Conservation (phyloP, 2,797 vertebrate species). For the Pangasius krempfi region DNA sequence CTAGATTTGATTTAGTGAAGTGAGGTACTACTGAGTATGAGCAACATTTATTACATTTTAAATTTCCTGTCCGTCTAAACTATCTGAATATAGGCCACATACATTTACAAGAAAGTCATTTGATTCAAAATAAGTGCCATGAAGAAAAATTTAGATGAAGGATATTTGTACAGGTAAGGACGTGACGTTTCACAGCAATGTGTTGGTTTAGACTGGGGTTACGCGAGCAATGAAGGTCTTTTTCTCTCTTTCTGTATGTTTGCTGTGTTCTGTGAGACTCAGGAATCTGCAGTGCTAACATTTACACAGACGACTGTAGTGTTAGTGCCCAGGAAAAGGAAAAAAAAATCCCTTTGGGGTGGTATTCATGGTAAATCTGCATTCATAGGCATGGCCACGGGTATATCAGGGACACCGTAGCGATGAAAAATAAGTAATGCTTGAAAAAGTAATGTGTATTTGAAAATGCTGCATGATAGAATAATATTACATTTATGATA, state of each 20-base stretch:
- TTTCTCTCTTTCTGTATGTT: slow-evolving; percentile 3
- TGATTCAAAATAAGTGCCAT: neutral
- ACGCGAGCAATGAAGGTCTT: neutral
- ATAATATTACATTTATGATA: neutral
- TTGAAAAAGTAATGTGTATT: neutral
- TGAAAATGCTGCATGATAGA: neutral
- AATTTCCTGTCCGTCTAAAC: neutral
- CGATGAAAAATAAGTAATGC: neutral
- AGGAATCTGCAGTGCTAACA: slow-evolving; percentile 63
- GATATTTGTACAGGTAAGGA: neutral
- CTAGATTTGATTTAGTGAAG: neutral
- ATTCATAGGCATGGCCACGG: neutral
- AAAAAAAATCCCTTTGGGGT: neutral
- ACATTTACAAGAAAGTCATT: neutral
- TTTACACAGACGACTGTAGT: slow-evolving; percentile 66
- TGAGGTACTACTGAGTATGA: neutral
- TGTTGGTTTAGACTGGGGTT: neutral
- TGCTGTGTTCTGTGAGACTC: slow-evolving; percentile 25
- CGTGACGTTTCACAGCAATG: neutral
- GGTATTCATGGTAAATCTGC: slow-evolving; percentile 28
- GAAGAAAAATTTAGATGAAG: neutral
- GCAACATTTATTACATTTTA: neutral
- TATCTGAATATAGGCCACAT: neutral
- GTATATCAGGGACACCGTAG: neutral
- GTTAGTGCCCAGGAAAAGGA: slow-evolving; percentile 35